These are phyloP conservation scores for Anneissia japonica DNA, from an alignment of 35 echinoderm and acorn worm species.

Conservation along the genomic window DNA sequence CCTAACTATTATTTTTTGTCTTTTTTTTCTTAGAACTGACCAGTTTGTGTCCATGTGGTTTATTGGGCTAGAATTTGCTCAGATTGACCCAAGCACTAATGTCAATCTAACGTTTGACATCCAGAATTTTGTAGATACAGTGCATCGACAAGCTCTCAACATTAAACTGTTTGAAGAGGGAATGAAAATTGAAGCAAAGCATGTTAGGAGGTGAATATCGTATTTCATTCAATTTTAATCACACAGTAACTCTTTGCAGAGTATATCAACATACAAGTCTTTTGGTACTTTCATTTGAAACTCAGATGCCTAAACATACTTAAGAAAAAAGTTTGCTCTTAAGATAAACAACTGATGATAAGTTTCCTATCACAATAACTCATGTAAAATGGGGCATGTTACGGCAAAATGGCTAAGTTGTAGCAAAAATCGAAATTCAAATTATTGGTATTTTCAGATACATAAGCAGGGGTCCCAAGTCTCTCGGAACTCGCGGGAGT, in stretches of 20 bases:
- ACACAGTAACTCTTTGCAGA: not conserved
- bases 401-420: too few species aligned
- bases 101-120: slow-evolving; percentile 96
- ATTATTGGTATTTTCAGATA: too few species aligned
- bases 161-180: slow-evolving; percentile 82
- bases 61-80: slow-evolving; percentile 91
- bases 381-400: not conserved
- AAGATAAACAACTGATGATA: not conserved
- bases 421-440: too few species aligned
- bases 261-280: not conserved
- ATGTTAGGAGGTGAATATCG: slow-evolving; percentile 75
- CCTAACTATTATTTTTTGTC: too few species aligned
- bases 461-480: too few species aligned
- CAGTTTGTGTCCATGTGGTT: slow-evolving; percentile 76
- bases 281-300: not conserved
- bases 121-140: slow-evolving; percentile 85
- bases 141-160: slow-evolving; percentile 60
- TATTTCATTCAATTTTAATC: not conserved
- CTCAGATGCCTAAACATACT: not conserved
- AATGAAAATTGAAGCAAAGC: slow-evolving; percentile 96
- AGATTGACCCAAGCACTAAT: slow-evolving; percentile 60
- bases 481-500: too few species aligned
- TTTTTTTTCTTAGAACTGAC: slow-evolving; percentile 44
- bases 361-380: not conserved
- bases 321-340: not conserved